Base-by-base conservation (phyloP, 2,113 vertebrate species). In the Thunnus maccoyii region DNA sequence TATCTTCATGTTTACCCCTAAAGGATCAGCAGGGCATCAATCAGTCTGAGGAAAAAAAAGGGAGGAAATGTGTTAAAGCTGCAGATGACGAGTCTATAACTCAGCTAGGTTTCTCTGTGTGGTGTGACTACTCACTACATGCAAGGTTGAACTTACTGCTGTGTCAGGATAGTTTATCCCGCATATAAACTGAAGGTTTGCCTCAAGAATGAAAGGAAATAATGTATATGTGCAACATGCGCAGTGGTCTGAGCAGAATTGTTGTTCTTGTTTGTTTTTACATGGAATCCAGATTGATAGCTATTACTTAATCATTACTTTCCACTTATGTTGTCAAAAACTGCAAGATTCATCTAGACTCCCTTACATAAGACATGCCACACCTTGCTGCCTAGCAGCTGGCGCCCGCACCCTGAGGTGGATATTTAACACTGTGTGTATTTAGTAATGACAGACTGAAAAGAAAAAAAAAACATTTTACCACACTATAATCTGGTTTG, bases 11-110 rank as follows among this genome's bases (percentile, higher is more conserved):
- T 92, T 96, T 93, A 89, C 81, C 66, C 89, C 91, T 92, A 67
- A 30, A 75, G 82, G 93, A 92, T 99, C 96, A 97, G 95, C 95
- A 96, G 94, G 92, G 71, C 97, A 98, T 97, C 94, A 96, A 98
- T 96, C 91, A 93, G 94, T 95, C 98, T 99, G 94, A 73, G 36
- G 36, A 9, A 86, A 88, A 91, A 30, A 50, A 65, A 65, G 76
- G 58, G 87, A 94, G 50, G 48, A 76, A 54, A 60, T 44, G 20
- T 55, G 20, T 77, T 82, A 30, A 56, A 63, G 25, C 62, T 68
- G 51, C 67, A 55, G 60, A 18, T 61, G 7, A 41, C 8, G 36
- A 41, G 36, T 41, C 30, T 27, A 5, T n/a, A 20, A 67, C 32
- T n/a, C 50, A 30, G 17, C 36, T 75, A 48, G 54, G 20, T 66